Evolutionary conservation across 92 coral and sea anemone species (phyloP).

Genomic region (Anthopleura xanthogrammica): DNA sequence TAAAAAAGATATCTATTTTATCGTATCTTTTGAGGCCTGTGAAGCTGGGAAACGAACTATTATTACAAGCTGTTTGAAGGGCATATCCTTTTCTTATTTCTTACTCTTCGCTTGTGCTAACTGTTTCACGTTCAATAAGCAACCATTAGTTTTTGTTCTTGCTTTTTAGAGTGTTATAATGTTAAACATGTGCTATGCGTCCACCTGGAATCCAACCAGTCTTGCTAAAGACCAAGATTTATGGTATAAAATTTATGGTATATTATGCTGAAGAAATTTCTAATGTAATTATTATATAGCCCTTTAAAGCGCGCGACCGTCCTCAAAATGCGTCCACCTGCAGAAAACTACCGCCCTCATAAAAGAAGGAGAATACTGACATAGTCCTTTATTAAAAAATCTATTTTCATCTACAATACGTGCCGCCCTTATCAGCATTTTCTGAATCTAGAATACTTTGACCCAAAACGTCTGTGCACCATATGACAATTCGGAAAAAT

Average conservation of each 20-base stretch:
- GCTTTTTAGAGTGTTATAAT: background rate
- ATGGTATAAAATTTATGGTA: background rate
- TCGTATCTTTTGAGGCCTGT: background rate
- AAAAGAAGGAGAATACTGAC: too few relatives aligned
- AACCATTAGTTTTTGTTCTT: background rate
- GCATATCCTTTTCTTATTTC: too few relatives aligned
- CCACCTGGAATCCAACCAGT: too few relatives aligned
- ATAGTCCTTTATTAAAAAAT: background rate
- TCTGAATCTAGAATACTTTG: background rate
- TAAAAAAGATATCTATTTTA: background rate
- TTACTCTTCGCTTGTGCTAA: too few relatives aligned
- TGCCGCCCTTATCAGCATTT: background rate
- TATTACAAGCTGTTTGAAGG: background rate
- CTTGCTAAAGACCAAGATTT: too few relatives aligned
- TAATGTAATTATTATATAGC: background rate
- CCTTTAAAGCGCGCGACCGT: background rate
- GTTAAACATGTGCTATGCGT: too few relatives aligned
- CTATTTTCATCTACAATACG: background rate
- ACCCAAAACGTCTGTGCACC: background rate
- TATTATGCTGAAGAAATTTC: background rate
- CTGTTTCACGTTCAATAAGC: too few relatives aligned
- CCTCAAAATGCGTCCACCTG: background rate
- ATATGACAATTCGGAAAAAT: background rate
- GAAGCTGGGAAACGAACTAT: background rate
- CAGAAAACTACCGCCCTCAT: background rate